Evolutionary conservation across 2,888 invertebrate genomes (phyloP), one percentile per base, ranked within the genome.

Genomic region (Aethes cnicana): DNA sequence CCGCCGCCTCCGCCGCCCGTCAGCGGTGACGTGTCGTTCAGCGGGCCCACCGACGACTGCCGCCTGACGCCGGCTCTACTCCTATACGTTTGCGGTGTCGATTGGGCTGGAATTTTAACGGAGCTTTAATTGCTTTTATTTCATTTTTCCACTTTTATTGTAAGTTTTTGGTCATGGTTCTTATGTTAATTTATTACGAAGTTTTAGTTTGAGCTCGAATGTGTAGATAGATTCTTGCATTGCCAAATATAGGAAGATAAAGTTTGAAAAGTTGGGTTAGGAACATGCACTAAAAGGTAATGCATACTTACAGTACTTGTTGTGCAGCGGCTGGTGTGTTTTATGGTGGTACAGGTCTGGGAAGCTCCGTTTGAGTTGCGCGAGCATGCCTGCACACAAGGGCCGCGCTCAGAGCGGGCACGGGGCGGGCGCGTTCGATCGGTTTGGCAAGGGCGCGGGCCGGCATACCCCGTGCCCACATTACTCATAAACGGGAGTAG

Each of bases 331-430:
- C 90, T 94, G 94, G 81, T 94, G 94, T 75, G 92, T 93, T 92
- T 94, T 94, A 88, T 89, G 89, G 89, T 94, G 93, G 90, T 94
- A 93, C 84, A 95, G 93, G 90, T 95, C 95, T 83, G 95, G 95
- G 91, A 95, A 93, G 92, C 95, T 95, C 92, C 95, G 92, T 93
- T 95, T 95, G 91, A 95, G 93, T 91, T 95, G 94, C 91, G 94
- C 93, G 92, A 95, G 93, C 94, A 95, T 94, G 93, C 95, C 95
- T 95, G 93, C 92, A 93, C 87, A 89, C 89, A 88, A 88, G 87
- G 87, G 88, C 86, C 82, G 87, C 88, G 87, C 88, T 88, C 85
- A 87, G 87, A 85, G 86, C 85, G 73, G 70, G 74, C 69, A 68
- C 63, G 89, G 66, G 64, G 69, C 66, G 68, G 66, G 63, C 69